Conservation (phyloP, 2,888 invertebrate genomes). For the Camponotus fellah region DNA sequence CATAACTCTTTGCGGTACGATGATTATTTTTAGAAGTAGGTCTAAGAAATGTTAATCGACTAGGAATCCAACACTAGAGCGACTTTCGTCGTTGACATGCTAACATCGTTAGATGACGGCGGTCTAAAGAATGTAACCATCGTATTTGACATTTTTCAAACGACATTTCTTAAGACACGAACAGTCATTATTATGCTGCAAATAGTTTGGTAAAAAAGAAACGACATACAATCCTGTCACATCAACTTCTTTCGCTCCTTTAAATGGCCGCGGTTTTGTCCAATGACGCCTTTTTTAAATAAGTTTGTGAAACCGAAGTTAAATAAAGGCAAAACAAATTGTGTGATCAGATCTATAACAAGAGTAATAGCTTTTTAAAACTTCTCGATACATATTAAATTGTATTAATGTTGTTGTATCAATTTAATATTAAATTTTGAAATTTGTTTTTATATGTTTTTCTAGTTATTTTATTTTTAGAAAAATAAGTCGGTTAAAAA, state of each 20-base stretch:
- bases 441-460: not conserved
- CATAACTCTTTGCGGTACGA: conserved; percentile 7
- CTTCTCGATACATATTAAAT: not conserved
- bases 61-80: conserved; percentile 14
- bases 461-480: not conserved
- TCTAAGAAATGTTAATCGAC: conserved; percentile 43
- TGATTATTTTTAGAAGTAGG: conserved; percentile 27
- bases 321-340: not conserved
- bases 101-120: conserved; percentile 25
- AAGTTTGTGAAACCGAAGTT: not conserved
- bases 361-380: not conserved
- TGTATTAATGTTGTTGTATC: not conserved
- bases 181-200: conserved; percentile 17
- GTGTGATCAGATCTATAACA: not conserved
- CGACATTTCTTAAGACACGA: conserved; percentile 38
- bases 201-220: conserved; percentile 13
- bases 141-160: conserved; percentile 33
- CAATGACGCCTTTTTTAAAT: conserved; percentile 17
- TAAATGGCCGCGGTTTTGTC: not conserved
- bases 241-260: conserved; percentile 22
- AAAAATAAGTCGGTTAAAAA: not conserved
- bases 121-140: conserved; percentile 13
- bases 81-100: conserved; percentile 37
- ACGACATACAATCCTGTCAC: conserved; percentile 21
- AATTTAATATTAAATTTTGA: not conserved